Base-by-base conservation (phyloP, 1,140 invertebrate genomes). In the Hyles vespertilio region DNA sequence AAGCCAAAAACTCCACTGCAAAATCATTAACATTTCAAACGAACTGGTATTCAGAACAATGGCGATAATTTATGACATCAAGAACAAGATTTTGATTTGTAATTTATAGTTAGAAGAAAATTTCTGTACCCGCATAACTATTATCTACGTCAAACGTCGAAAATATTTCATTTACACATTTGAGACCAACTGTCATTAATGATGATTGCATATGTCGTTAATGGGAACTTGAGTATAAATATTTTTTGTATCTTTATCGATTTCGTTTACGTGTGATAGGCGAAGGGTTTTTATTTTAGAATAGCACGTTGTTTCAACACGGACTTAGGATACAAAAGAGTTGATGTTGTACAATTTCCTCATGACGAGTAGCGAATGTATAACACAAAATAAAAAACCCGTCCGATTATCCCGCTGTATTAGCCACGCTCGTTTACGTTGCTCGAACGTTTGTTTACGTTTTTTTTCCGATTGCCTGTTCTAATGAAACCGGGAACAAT, bases 311-410 rank as follows among this genome's bases (percentile, higher is more conserved):
- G 36, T 8, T 5, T 40, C 8, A 5, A 40, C 1, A 8, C 36
- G 36, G 36, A 5, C 36, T 40, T 40, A 40, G 36, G 36, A 40
- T 5, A 40, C 2, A 40, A 40, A 5, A 40, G 36, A 40, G 36
- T 40, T 40, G 36, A 40, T 40, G 4, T 5, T 40, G 8, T 51
- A 11, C n/a, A 64, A 70, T 74, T 73, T 74, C 69, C 74, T 75
- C 58, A 56, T 67, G 61, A 67, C 62, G 59, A 65, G 63, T 52
- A 67, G 63, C 22, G 61, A 66, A 51, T 43, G 58, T 62, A 75
- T 74, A 63, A 67, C 49, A 64, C 52, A 63, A 58, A 61, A 69
- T 57, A 81, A 79, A 79, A 84, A 82, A 74, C 72, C 80, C 79
- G 73, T 57, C 61, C 81, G 81, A 75, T 74, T 81, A 73, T 72